Base-by-base conservation (phyloP, 2,888 invertebrate species). In the Xanthorhoe designata region DNA sequence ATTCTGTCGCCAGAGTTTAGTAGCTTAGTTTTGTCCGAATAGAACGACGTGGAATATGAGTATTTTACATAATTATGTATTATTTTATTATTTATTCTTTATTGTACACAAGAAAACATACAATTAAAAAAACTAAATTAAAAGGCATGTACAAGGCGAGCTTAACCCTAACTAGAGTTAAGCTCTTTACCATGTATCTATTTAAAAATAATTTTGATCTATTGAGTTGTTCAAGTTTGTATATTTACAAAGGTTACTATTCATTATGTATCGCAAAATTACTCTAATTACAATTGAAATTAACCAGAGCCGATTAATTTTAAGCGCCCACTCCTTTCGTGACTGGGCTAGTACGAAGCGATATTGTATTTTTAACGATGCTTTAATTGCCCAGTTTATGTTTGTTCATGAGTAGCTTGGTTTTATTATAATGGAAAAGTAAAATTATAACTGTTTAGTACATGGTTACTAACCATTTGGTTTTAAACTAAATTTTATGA, bases 311-410 rank as follows among this genome's bases (percentile, higher is more conserved):
- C 63, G 32, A 60, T 63, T 68, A 42, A 63, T 63, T 68, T 61
- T 68, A 58, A 57, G 57, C 57, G 53, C 47, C 47, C 47, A 47
- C 60, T 60, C 24, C 50, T 69, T 70, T 61, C 71, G 71, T 69
- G 71, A 73, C 69, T 59, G 54, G 55, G 61, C 55, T 60, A 66
- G 67, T 64, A 59, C 59, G 66, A 64, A 66, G 49, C 68, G 18
- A 66, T 63, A 66, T 64, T 68, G 66, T 71, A 64, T 66, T 66
- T 71, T 66, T 69, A 64, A 71, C 66, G 62, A 66, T 64, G 58
- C 61, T 66, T 58, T 73, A 69, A 73, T 73, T 73, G 57, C 67
- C 47, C 24, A 53, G 56, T 70, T 70, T 61, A 68, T 72, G 68
- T 72, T 68, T 62, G 64, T 67, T 66, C 58, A 64, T 59, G 66